These are phyloP conservation scores for Axis porcinus DNA, from an alignment of 2,113 vertebrate species.

Conservation along the genomic window DNA sequence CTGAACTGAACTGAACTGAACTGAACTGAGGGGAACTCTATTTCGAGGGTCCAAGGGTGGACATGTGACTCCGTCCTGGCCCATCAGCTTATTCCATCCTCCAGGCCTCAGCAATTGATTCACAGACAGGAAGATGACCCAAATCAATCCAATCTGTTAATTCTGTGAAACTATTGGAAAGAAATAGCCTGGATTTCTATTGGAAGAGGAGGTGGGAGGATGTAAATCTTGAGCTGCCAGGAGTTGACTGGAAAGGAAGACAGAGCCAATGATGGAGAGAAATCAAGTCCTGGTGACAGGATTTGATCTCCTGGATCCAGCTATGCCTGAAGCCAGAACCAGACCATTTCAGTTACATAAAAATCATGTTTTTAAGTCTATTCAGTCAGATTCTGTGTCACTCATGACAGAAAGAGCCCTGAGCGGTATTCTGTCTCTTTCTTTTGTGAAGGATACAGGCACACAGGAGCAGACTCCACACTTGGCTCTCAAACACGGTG, in stretches of 20 bases:
- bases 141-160: not conserved
- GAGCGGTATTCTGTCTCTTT: accelerated
- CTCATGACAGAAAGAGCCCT: not conserved
- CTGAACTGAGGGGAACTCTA: not conserved
- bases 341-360: not conserved
- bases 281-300: not conserved
- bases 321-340: not conserved
- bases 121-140: not conserved
- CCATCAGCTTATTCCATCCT: no score
- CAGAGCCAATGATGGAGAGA: not conserved
- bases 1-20: not conserved
- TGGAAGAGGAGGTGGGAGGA: not conserved
- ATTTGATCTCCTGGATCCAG: not conserved
- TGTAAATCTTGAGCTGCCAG: not conserved
- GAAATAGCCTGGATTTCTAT: not conserved
- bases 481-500: not conserved
- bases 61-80: not conserved
- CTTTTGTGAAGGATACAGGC: not conserved
- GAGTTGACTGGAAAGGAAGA: not conserved
- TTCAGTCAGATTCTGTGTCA: not conserved
- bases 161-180: not conserved
- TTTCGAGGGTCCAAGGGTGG: not conserved
- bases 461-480: not conserved
- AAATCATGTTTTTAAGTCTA: not conserved
- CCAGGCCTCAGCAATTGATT: not conserved